phyloP scores from a whole-genome alignment of 2,113 vertebrate genomes.

The Barnardius zonarius region DNA sequence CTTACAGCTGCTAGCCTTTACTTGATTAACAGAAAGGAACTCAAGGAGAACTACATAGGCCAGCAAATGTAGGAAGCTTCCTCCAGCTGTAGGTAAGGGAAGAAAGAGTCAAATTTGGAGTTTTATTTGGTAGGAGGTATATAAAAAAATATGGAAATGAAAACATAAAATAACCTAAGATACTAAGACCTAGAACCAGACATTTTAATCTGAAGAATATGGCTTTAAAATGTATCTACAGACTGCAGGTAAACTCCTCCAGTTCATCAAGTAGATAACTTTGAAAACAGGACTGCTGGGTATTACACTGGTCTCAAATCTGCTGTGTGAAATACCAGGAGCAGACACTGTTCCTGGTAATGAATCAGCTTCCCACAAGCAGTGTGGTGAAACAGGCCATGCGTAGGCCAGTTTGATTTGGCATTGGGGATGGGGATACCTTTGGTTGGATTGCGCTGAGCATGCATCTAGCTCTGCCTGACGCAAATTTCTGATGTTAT shows the following conservation, averaged over 20 bases:
- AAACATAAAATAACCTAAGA: neutral
- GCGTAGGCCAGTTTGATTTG: neutral
- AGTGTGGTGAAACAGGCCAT: neutral
- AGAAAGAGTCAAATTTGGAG: neutral
- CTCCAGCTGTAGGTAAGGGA: neutral
- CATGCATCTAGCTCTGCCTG: neutral
- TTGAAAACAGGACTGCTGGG: neutral
- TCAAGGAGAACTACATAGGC: neutral
- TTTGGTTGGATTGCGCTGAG: neutral
- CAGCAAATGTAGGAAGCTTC: neutral
- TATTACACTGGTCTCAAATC: neutral
- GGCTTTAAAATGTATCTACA: neutral
- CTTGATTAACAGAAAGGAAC: neutral
- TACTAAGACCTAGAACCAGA: neutral
- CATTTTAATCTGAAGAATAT: neutral
- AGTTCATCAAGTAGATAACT: neutral
- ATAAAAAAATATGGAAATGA: neutral
- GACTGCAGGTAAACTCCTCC: neutral
- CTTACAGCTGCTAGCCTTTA: neutral
- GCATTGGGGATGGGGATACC: neutral
- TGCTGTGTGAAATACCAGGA: neutral
- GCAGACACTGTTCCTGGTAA: neutral
- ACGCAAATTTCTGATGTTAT: neutral
- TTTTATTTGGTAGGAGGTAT: neutral
- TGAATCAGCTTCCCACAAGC: conserved; percentile 10